Conservation (phyloP, 2,113 vertebrate species). For the Anolis sagrei region DNA sequence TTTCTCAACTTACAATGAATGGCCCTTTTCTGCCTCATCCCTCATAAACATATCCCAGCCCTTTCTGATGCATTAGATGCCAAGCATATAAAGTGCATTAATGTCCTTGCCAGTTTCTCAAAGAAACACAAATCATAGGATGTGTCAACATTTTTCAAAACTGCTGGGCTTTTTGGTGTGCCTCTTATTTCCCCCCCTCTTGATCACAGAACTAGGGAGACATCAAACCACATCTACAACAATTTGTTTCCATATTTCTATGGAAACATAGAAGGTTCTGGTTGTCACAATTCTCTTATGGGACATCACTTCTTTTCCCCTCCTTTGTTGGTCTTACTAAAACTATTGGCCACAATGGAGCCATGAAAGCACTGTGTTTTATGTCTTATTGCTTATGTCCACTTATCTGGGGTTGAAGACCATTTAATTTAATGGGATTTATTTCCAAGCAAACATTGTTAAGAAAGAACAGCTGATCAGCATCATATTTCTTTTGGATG, state of each 20-base stretch:
- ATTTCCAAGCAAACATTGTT: neutral
- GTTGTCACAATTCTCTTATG: neutral
- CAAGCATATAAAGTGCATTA: neutral
- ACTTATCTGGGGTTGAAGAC: neutral
- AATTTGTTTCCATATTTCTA: neutral
- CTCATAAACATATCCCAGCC: conserved; percentile 18
- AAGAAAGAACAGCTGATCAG: neutral
- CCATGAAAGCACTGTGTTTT: neutral
- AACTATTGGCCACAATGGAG: neutral
- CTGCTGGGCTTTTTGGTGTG: neutral
- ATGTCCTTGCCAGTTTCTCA: neutral
- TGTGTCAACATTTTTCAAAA: accelerated
- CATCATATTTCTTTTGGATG: neutral
- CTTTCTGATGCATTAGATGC: conserved; percentile 13
- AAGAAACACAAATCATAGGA: conserved; percentile 15
- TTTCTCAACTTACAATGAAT: neutral
- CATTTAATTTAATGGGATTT: neutral
- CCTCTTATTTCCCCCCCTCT: accelerated
- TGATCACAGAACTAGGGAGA: neutral
- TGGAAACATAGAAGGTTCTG: neutral
- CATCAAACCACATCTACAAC: neutral
- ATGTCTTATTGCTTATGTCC: neutral
- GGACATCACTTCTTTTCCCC: neutral
- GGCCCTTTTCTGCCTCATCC: conserved; percentile 2
- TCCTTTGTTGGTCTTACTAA: neutral